phyloP scores from a whole-genome alignment of 2,113 vertebrate genomes.

The Gambusia holbrooki region DNA sequence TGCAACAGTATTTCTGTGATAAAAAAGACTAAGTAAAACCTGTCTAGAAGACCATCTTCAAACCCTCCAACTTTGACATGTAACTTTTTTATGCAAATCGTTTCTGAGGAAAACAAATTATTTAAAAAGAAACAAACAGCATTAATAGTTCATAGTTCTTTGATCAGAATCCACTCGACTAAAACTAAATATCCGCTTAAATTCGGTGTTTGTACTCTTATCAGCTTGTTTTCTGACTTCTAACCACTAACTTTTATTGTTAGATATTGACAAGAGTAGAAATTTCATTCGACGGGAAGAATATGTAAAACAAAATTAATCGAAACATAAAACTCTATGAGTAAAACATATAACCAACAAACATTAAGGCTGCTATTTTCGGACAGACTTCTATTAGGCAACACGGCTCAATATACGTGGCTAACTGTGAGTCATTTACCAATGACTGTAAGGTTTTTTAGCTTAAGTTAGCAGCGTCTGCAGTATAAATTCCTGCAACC shows the following conservation, averaged over 20 bases:
- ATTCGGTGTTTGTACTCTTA: neutral
- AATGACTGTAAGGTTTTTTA: slow-evolving; percentile 30
- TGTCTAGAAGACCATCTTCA: no score
- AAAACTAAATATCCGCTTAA: neutral
- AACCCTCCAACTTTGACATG: neutral
- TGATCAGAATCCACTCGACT: neutral
- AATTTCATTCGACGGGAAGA: neutral
- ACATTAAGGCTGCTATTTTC: neutral
- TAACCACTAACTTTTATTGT: neutral
- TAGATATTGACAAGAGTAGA: neutral
- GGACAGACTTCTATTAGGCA: neutral
- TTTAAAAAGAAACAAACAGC: no score
- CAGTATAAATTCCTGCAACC: neutral
- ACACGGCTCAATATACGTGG: neutral
- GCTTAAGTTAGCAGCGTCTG: slow-evolving; percentile 40
- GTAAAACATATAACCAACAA: neutral
- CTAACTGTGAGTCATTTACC: neutral
- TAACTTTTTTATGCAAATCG: no score
- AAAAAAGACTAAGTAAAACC: no score
- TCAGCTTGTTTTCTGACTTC: neutral
- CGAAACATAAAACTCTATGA: neutral
- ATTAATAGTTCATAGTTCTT: neutral
- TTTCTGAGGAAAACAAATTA: no score
- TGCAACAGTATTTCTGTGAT: neutral
- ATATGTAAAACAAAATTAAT: neutral